Base-by-base conservation (phyloP, 2,888 invertebrate species). In the Ectemnius cavifrons region DNA sequence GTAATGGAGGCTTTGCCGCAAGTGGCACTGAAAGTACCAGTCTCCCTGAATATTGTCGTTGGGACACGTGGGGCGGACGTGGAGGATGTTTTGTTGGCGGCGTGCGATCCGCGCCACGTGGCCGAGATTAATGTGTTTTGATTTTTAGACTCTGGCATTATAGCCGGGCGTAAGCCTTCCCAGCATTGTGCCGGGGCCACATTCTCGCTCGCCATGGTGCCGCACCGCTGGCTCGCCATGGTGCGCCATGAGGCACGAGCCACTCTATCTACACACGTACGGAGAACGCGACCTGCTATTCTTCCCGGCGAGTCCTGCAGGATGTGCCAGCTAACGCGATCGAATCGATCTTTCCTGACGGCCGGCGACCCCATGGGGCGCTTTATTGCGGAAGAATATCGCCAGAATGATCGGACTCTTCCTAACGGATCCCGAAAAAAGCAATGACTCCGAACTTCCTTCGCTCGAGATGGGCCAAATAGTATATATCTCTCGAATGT, bases 81-180 rank as follows among this genome's bases (percentile, higher is more conserved):
- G 14, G 63, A 71, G 59, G 63, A 73, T 81, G 81, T 82, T 82
- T 82, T 77, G 82, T 80, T 85, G 86, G 85, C 86, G 84, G 86
- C 88, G 88, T 87, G 89, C 87, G 89, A 90, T 90, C 88, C 82
- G 75, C 66, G 89, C 86, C 91, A 91, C 91, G 91, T 91, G 91
- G 75, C 88, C 70, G 82, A 88, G 90, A 90, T 91, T 90, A 90
- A 90, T 90, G 90, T 90, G 90, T 91, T 90, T 91, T 91, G 90
- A 91, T 91, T 90, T 90, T 89, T 90, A 88, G 90, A 90, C 89
- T 37, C 89, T 86, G 78, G 85, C 83, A 88, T 90, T 89, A 86
- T 88, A 85, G 78, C 82, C 85, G 77, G 37, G 76, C 75, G 68
- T 72, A 86, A 87, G 85, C 86, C 86, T 85, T 83, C 83, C 61